Base-by-base conservation (phyloP, 1,140 invertebrate genomes). In the Stegodyphus mimosarum region DNA sequence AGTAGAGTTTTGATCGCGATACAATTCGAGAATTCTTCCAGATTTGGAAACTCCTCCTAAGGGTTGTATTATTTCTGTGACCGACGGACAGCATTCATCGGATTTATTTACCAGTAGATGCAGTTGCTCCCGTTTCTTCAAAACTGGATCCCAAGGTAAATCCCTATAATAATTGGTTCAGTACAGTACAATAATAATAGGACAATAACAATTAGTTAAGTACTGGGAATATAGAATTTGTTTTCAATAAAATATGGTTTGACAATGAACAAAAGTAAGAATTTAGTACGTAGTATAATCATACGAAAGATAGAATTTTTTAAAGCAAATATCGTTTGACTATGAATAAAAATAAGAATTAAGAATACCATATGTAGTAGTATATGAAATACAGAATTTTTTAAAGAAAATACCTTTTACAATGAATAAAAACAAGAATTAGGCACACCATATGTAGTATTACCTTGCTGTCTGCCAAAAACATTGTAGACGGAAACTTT, bases 1-100 rank as follows among this genome's bases (percentile, higher is more conserved):
- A 72, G 90, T 89, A 15, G 90, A 90, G 48, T 89, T 89, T 3
- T 92, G 92, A 88, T 95, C 93, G 74, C 94, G 92, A 90, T 94
- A 96, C n/a, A 96, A 91, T 87, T 95, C 93, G 48, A 96, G 94
- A 88, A 94, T 93, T 88, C 93, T 92, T 15, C 93, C 94, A 75
- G 94, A 91, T 87, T 92, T 92, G 88, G 95, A 96, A 69, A 93
- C 92, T 86, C 95, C 96, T 66, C 94, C 95, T 80, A 92, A 90
- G 50, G 95, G 95, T 89, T 95, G 93, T 73, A 94, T 93, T 92
- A 95, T 94, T 89, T 95, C 94, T 86, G 93, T 91, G 15, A 94
- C 92, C 49, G 94, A 93, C 33, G 95, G 95, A 90, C 95, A 97
- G 90, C 95, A 97, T 88, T 95, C 94, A 6, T 79, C 71, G 10